Evolutionary conservation across 2,888 invertebrate species (phyloP).

Genomic region (Tetranychus piercei): DNA sequence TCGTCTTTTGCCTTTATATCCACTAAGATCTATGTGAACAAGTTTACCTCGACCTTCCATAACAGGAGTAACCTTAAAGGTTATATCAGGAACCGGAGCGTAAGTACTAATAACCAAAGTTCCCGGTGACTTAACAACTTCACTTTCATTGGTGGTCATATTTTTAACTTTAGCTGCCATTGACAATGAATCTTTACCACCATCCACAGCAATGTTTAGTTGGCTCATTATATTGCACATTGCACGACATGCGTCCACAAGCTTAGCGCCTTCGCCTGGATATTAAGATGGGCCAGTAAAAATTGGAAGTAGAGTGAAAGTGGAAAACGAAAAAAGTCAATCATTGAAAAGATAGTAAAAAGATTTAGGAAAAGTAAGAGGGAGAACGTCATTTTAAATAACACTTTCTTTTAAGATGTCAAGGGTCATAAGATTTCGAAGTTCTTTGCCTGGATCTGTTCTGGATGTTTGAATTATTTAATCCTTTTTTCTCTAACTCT

Average conservation of each 20-base stretch:
- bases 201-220: conserved; percentile 76
- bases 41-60: conserved; percentile 48
- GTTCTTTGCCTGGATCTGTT: no score
- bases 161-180: conserved; percentile 75
- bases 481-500: no score
- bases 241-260: conserved; percentile 68
- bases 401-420: no score
- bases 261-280: conserved; percentile 57
- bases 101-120: conserved; percentile 89
- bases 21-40: conserved; percentile 51
- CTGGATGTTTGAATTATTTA: no score
- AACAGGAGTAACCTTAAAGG: conserved; percentile 67
- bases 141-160: conserved; percentile 29
- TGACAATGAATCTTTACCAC: conserved; percentile 89
- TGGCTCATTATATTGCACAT: conserved; percentile 65
- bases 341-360: background rate
- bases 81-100: conserved; percentile 79
- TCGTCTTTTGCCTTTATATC: conserved; percentile 40
- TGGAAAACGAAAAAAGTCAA: background rate
- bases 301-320: background rate
- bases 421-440: no score
- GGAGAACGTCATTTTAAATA: background rate
- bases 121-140: conserved; percentile 43
- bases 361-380: background rate
- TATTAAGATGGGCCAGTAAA: background rate